phyloP scores from a whole-genome alignment of 2,888 invertebrate species.

The Schrankia costaestrigalis region DNA sequence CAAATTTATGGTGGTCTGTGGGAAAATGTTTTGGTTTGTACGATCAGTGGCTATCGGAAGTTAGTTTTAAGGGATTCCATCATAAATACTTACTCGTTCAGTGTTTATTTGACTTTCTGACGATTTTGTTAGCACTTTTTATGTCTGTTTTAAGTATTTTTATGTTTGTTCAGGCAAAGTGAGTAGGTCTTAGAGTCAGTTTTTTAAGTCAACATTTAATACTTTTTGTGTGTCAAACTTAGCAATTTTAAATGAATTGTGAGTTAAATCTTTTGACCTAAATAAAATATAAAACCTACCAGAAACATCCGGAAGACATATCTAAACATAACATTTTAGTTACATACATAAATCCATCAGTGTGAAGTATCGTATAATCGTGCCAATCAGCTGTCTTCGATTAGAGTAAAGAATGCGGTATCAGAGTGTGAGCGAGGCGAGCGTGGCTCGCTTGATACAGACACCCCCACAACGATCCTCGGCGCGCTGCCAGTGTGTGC shows the following conservation, averaged over 20 bases:
- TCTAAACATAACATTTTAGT: slow-evolving; percentile 11
- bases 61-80: slow-evolving; percentile 32
- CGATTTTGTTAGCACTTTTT: slow-evolving; percentile 34
- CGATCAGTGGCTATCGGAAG: slow-evolving; percentile 42
- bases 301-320: slow-evolving; percentile 16
- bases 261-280: slow-evolving; percentile 8
- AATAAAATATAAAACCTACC: slow-evolving; percentile 12
- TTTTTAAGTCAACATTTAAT: neutral
- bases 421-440: slow-evolving; percentile 31
- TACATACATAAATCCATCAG: slow-evolving; percentile 26
- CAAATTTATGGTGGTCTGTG: slow-evolving; percentile 78
- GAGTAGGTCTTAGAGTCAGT: no score
- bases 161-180: no score
- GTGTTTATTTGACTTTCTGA: slow-evolving; percentile 36
- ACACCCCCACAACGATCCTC: slow-evolving; percentile 43
- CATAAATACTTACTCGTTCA: slow-evolving; percentile 22
- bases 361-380: slow-evolving; percentile 37
- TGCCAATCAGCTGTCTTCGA: slow-evolving; percentile 52
- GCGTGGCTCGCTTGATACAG: slow-evolving; percentile 45
- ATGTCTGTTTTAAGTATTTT: no score
- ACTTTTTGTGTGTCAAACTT: neutral
- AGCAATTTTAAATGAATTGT: neutral
- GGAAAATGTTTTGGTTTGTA: slow-evolving; percentile 73
- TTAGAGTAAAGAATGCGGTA: slow-evolving; percentile 50
- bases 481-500: slow-evolving; percentile 44